Evolutionary conservation across 1,140 invertebrate species (phyloP), one percentile per base, ranked within the genome.

Genomic region (Eufriesea mexicana): DNA sequence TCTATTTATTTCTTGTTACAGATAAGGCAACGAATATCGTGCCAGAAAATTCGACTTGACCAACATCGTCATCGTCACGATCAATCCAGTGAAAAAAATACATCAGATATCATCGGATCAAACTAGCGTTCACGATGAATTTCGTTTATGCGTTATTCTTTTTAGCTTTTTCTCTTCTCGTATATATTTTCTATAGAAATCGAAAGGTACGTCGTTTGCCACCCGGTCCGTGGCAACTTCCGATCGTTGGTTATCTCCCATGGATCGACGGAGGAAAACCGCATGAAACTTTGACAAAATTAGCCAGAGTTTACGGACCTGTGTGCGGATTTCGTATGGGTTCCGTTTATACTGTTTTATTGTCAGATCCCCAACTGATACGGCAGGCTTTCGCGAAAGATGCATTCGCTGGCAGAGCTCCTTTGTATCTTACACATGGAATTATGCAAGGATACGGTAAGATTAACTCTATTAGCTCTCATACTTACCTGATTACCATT

Each of bases 381-480:
- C 95, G 96, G 51, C 95, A 97, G 81, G 95, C 96, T 6, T 96
- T 98, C 55, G 94, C 95, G 0, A 96, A 96, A 89, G 96, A 97
- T 42, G 95, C 91, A 2, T 96, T 97, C 85, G 94, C 96, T 5
- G 97, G 96, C 20, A 94, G 97, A 73, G 97, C 97, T 1, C 97
- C 97, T 1, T 95, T 98, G 0, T 97, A 96, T 91, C 92, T 98
- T 28, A 98, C 97, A 0, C 97, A 98, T 90, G 97, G 97, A 57
- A 97, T 98, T 18, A 98, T 98, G 96, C 94, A 97, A 80, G 97
- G 98, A 86, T 96, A 97, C 90, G 97, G 97, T 98, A 94, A 96
- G 95, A 7, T n/a, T 20, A 10, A 35, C 64, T 49, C 28, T 12
- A 42, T 12, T 35, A 35, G 35, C 35, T 35, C 4, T 35, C 4